A percentile compares a stretch with the other conserved stretches of the same genome.
Evolutionary conservation across 2,113 vertebrate genomes (phyloP).

Genomic region (Vulpes vulpes): DNA sequence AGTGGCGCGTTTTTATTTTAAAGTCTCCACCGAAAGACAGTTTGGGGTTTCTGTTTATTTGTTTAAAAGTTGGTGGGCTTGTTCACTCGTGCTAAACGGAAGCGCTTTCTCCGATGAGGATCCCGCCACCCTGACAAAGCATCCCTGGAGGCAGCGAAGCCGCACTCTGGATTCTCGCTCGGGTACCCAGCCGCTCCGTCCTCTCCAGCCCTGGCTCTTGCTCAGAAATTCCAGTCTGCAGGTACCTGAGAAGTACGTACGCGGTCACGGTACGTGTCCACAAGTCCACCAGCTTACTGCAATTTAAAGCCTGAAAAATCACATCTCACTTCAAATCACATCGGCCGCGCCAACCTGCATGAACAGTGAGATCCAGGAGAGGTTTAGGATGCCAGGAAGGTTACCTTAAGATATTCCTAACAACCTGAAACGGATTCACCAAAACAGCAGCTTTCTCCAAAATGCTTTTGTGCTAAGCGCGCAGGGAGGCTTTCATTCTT

Average conservation of each 20-base stretch:
- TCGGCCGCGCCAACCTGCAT: conserved; percentile 33
- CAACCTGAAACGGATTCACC: conserved; percentile 59
- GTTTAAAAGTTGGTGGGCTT: conserved; percentile 13
- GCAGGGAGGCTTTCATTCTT: conserved; percentile 60
- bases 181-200: background rate
- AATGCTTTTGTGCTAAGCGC: conserved; percentile 54
- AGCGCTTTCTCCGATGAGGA: conserved; percentile 38
- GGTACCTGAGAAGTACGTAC: conserved; percentile 62
- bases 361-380: conserved; percentile 46
- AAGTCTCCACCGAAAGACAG: conserved; percentile 63
- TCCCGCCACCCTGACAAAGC: conserved; percentile 44
- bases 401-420: conserved; percentile 62
- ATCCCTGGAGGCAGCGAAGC: conserved; percentile 62
- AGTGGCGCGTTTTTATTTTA: conserved; percentile 62
- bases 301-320: conserved; percentile 64
- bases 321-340: conserved; percentile 56
- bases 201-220: conserved; percentile 53
- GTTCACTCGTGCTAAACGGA: conserved; percentile 58
- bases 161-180: conserved; percentile 58
- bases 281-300: conserved; percentile 69
- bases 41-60: background rate
- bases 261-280: conserved; percentile 61
- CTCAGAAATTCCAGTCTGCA: conserved; percentile 70
- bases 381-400: conserved; percentile 55
- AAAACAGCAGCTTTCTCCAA: conserved; percentile 65